Conservation (phyloP, 2,888 invertebrate genomes). For the Glaucopsyche alexis region DNA sequence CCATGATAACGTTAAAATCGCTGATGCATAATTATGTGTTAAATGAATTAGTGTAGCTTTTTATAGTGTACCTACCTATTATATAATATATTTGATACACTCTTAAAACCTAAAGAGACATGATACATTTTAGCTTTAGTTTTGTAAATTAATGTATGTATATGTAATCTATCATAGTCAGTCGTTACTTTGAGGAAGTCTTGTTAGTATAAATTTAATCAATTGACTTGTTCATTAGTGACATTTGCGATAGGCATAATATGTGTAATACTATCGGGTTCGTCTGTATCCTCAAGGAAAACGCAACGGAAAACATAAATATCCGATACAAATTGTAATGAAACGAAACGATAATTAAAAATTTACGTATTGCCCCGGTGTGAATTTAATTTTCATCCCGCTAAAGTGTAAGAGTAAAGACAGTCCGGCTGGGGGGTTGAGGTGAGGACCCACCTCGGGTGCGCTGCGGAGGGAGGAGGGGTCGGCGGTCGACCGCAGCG, state of each 20-base stretch:
- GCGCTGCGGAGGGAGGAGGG: slow-evolving; percentile 35
- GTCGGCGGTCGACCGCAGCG: slow-evolving; percentile 39
- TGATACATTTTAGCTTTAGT: neutral
- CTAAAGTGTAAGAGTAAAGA: slow-evolving; percentile 43
- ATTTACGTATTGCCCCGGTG: slow-evolving; percentile 26
- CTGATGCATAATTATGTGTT: slow-evolving; percentile 13
- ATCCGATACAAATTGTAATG: slow-evolving; percentile 7
- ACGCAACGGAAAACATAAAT: neutral
- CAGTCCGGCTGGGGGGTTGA: slow-evolving; percentile 51
- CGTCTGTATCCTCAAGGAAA: slow-evolving; percentile 9
- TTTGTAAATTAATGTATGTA: neutral
- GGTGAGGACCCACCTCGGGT: slow-evolving; percentile 30
- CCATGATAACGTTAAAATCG: neutral
- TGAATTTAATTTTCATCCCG: slow-evolving; percentile 30
- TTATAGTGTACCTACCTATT: neutral
- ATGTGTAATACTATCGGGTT: neutral
- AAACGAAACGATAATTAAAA: slow-evolving; percentile 10
- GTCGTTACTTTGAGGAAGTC: neutral
- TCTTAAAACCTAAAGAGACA: neutral
- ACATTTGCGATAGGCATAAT: neutral
- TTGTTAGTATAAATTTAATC: neutral
- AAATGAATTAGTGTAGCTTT: slow-evolving; percentile 1
- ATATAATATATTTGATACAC: neutral
- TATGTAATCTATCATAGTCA: too few relatives aligned
- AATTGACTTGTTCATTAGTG: neutral